phyloP scores from a whole-genome alignment of 2,888 invertebrate species.

The Bedellia somnulentella region DNA sequence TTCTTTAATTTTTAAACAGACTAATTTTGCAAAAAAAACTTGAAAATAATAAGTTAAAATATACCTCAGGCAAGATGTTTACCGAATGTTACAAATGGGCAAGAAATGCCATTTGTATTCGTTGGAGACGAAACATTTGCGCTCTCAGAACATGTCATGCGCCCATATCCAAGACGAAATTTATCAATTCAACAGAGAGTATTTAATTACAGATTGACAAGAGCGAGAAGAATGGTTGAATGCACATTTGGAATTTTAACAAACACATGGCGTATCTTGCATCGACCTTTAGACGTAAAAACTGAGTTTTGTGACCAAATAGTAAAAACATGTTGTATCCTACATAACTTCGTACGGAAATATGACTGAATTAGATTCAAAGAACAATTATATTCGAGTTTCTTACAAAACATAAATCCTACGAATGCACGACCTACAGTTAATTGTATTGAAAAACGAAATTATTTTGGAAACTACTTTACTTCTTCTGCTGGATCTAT shows the following conservation, averaged over 20 bases:
- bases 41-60: neutral
- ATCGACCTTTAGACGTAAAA: neutral
- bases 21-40: neutral
- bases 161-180: slow-evolving; percentile 13
- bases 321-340: too few relatives aligned
- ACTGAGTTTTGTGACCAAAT: too few relatives aligned
- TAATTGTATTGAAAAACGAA: too few relatives aligned
- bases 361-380: too few relatives aligned
- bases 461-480: too few relatives aligned
- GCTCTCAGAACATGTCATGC: slow-evolving; percentile 11
- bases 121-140: too few relatives aligned
- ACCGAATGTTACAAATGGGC: neutral
- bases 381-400: too few relatives aligned
- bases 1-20: neutral
- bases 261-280: slow-evolving; percentile 14
- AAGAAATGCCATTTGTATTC: slow-evolving; percentile 11
- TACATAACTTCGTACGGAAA: too few relatives aligned
- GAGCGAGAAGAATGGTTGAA: slow-evolving; percentile 14
- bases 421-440: too few relatives aligned
- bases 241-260: slow-evolving; percentile 15
- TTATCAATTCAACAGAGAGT: slow-evolving; percentile 9
- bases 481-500: too few relatives aligned
- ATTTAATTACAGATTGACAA: slow-evolving; percentile 13
- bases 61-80: neutral
- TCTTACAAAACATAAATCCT: too few relatives aligned